Percentiles rank a stretch among this genome's conserved stretches.
phyloP scores from a whole-genome alignment of 2,888 invertebrate species.

The Ctena decussata region DNA sequence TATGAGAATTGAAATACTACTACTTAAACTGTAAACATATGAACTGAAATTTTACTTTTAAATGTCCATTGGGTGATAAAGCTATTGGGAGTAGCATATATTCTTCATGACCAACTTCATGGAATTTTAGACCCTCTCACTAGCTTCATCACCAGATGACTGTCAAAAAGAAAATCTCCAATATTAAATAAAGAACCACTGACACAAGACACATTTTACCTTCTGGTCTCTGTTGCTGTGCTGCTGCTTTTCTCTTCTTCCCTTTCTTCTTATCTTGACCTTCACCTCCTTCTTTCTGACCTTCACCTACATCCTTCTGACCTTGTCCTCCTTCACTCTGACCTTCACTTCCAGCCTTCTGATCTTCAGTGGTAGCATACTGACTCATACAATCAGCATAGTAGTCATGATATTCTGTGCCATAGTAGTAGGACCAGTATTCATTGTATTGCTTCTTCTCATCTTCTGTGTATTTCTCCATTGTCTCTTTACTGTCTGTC shows the following conservation, averaged over 20 bases:
- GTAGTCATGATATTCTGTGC: slow-evolving; percentile 73
- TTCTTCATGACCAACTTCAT: too few species aligned
- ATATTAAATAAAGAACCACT: too few species aligned
- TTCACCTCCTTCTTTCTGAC: slow-evolving; percentile 37
- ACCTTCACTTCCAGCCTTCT: slow-evolving; percentile 32
- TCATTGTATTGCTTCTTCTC: slow-evolving; percentile 66
- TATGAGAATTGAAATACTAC: too few species aligned
- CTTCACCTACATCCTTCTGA: slow-evolving; percentile 24
- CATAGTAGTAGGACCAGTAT: slow-evolving; percentile 80
- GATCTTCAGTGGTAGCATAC: slow-evolving; percentile 21
- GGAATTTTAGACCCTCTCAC: too few species aligned
- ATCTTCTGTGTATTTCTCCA: slow-evolving; percentile 62
- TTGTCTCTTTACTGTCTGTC: slow-evolving; percentile 34
- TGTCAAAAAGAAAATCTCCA: too few species aligned
- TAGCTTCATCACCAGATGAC: too few species aligned
- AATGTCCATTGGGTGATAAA: too few species aligned
- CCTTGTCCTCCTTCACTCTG: slow-evolving; percentile 26
- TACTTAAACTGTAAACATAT: too few species aligned
- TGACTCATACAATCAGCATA: slow-evolving; percentile 64
- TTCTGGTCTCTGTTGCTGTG: slow-evolving; percentile 56
- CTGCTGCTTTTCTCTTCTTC: slow-evolving; percentile 66
- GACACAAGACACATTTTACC: too few species aligned
- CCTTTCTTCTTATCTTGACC: slow-evolving; percentile 65
- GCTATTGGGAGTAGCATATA: too few species aligned
- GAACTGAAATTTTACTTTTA: too few species aligned